Evolutionary conservation across 2,888 invertebrate species (phyloP).

Genomic region (Pseudoips prasinana): DNA sequence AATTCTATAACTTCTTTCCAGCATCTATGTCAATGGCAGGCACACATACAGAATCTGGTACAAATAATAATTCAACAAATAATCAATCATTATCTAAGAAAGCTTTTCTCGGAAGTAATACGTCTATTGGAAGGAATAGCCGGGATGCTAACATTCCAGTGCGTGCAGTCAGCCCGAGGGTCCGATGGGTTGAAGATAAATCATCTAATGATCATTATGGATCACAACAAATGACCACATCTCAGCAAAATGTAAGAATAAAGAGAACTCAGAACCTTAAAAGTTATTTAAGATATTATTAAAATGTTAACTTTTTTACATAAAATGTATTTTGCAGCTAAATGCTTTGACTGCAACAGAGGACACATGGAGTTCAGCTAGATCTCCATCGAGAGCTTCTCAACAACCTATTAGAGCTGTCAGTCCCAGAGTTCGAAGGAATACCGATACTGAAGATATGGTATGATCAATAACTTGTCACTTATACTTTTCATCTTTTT

Average conservation of each 20-base stretch:
- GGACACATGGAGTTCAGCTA: conserved; percentile 63
- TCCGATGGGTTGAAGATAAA: conserved; percentile 77
- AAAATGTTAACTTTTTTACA: no score
- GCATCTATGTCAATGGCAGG: conserved; percentile 87
- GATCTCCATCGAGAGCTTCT: conserved; percentile 69
- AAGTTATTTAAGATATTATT: no score
- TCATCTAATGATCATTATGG: conserved; percentile 60
- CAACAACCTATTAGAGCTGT: conserved; percentile 77
- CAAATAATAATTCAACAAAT: conserved; percentile 67
- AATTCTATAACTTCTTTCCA: conserved; percentile 67
- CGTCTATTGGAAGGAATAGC: conserved; percentile 69
- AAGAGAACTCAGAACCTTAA: no score
- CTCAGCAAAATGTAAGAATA: conserved; percentile 74
- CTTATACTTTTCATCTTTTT: conserved; percentile 1
- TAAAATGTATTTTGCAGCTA: conserved; percentile 51
- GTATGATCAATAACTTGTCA: conserved; percentile 39
- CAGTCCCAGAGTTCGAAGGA: conserved; percentile 72
- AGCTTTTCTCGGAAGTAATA: conserved; percentile 77
- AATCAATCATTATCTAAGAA: conserved; percentile 74
- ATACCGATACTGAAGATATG: conserved; percentile 69
- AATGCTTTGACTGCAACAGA: conserved; percentile 52
- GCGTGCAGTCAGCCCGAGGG: conserved; percentile 76
- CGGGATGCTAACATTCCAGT: conserved; percentile 77
- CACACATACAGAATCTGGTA: conserved; percentile 80
- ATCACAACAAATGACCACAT: conserved; percentile 65